Percentiles rank a stretch among this genome's conserved stretches.
Evolutionary conservation across 2,113 vertebrate species (phyloP).

Genomic region (Nesogale talazaci): DNA sequence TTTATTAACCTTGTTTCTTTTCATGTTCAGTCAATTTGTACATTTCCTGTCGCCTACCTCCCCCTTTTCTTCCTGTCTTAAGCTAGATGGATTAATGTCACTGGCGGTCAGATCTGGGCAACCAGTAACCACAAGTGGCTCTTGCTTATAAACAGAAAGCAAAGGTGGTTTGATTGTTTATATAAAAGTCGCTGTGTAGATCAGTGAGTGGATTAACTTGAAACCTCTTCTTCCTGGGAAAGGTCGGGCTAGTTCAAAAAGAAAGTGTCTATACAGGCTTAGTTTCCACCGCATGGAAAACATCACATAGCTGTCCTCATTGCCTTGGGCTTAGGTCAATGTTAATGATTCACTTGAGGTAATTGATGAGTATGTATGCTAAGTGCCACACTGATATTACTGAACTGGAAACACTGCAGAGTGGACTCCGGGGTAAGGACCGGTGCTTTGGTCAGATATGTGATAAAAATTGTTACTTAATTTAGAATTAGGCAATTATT

Average conservation of each 20-base stretch:
- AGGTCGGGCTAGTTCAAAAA: not conserved
- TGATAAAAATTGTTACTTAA: conserved; percentile 4
- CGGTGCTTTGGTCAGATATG: not conserved
- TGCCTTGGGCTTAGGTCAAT: not conserved
- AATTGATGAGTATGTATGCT: not conserved
- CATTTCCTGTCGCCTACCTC: conserved; percentile 45
- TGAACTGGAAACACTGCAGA: not conserved
- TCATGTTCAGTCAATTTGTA: conserved; percentile 56
- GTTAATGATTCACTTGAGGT: not conserved
- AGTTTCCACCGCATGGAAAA: not conserved
- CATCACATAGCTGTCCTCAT: not conserved
- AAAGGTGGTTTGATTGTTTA: conserved; percentile 76
- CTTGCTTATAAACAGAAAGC: conserved; percentile 74
- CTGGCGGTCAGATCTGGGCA: conserved; percentile 53
- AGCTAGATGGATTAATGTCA: conserved; percentile 65
- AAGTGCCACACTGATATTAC: not conserved
- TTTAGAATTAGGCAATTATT: not conserved
- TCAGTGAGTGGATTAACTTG: conserved; percentile 58
- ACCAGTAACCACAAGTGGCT: conserved; percentile 65
- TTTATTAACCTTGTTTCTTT: conserved; percentile 39
- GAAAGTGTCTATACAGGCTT: not conserved
- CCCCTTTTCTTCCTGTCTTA: conserved; percentile 69
- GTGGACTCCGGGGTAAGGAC: not conserved
- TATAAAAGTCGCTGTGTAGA: conserved; percentile 45
- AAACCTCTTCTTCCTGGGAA: conserved; percentile 75